Conservation (phyloP, 2,113 vertebrate genomes). For the Phaethon lepturus region DNA sequence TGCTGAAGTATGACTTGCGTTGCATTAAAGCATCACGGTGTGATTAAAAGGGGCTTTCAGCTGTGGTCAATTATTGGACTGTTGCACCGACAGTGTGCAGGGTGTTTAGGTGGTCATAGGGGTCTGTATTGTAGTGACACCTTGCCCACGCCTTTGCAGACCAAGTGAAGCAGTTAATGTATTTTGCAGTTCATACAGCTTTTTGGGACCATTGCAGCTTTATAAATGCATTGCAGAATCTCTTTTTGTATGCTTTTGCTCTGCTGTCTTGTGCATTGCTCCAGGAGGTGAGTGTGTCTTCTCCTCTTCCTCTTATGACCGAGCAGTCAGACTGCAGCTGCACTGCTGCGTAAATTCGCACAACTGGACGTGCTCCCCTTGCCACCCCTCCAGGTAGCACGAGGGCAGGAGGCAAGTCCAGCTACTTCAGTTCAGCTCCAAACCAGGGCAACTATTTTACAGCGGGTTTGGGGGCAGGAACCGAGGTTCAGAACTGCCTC, state of each 20-base stretch:
- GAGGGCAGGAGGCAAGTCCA: constrained; percentile 42
- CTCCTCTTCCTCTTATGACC: constrained; percentile 52
- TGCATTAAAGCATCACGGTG: neutral
- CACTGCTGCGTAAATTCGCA: constrained; percentile 57
- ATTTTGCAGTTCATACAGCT: neutral
- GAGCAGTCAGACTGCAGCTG: constrained; percentile 38
- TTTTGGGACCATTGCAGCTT: accelerated
- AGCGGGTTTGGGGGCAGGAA: neutral
- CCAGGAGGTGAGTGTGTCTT: constrained; percentile 52
- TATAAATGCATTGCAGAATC: neutral
- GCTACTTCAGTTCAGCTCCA: constrained; percentile 6
- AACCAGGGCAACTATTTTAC: constrained; percentile 10
- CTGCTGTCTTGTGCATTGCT: constrained; percentile 25
- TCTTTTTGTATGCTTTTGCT: neutral
- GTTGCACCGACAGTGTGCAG: accelerated
- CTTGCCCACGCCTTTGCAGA: accelerated
- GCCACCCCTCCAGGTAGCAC: neutral
- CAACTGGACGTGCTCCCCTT: constrained; percentile 45
- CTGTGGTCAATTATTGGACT: neutral
- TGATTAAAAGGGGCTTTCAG: neutral
- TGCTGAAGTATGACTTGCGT: neutral
- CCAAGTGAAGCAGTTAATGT: neutral
- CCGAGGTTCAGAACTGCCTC: neutral
- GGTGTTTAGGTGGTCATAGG: neutral
- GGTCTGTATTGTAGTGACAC: neutral